Evolutionary conservation across 1,140 invertebrate genomes (phyloP), one percentile per base, ranked within the genome.

Genomic region (Stegodyphus dumicola): DNA sequence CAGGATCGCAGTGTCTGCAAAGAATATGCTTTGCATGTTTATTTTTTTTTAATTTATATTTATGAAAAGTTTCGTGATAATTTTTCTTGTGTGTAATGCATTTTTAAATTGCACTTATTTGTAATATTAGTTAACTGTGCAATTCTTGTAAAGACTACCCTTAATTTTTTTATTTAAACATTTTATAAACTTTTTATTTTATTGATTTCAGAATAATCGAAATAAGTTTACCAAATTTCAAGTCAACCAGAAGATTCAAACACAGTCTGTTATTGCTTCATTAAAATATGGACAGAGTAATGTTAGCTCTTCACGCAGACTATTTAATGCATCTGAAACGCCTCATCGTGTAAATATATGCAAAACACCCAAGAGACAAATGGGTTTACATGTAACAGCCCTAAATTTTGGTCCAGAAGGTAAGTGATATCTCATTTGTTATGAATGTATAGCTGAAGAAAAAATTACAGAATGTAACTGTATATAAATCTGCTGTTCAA

Each of bases 351-450:
- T 53, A 13, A 18, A 65, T 17, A 17, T 11, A 70, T 18, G 0
- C 13, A 70, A 70, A 52, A 60, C 56, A 60, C 15, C 9, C 5
- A 33, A 33, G 33, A 33, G 33, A 33, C 33, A 33, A 33, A 33
- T 15, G 15, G 64, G 48, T 18, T 60, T 77, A 5, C 48, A 33
- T 67, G 76, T 67, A 9, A 77, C 76, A 17, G 49, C 60, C 9
- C 17, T 77, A 33, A 77, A 77, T 53, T 77, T 77, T 52, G 49
- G 18, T 77, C 10, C 48, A 48, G n/a, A 52, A 15, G 51, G 17
- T n/a, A 49, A 77, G 33, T 33, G 33, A 1, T 33, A 33, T 33
- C 33, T 33, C 33, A 33, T 33, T 33, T 33, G 33, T 33, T 33
- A 33, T 33, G 33, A 3, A 33, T 33, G 33, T 3, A 33, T 3